phyloP scores from a whole-genome alignment of 2,888 invertebrate species.

The Drosophila anomalata region DNA sequence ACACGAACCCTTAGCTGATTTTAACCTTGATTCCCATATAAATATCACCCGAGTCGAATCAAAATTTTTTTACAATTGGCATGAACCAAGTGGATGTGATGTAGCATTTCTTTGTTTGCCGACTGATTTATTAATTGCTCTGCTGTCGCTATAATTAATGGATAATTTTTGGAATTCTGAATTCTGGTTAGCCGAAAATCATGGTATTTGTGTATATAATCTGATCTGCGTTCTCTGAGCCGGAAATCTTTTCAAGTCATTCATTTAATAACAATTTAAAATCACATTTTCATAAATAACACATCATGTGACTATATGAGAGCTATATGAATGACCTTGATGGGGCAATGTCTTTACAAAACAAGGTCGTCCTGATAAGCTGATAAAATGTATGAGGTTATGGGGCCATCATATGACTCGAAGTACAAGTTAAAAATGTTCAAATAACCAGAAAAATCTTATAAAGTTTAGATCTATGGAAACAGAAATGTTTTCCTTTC shows the following conservation, averaged over 20 bases:
- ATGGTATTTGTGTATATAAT: slow-evolving; percentile 26
- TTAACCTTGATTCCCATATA: slow-evolving; percentile 3
- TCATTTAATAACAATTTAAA: slow-evolving; percentile 31
- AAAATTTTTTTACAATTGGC: slow-evolving; percentile 55
- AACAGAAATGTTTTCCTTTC: too few relatives aligned
- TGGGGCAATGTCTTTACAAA: slow-evolving; percentile 13
- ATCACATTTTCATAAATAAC: slow-evolving; percentile 27
- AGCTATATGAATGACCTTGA: slow-evolving; percentile 10
- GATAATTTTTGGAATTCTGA: slow-evolving; percentile 31
- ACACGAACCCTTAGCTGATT: slow-evolving; percentile 7
- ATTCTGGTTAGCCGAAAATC: slow-evolving; percentile 45
- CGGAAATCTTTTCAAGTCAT: slow-evolving; percentile 42
- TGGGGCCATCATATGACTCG: neutral
- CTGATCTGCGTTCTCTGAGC: slow-evolving; percentile 14
- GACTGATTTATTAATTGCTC: slow-evolving; percentile 28
- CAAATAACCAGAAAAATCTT: too few relatives aligned
- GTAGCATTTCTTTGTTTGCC: slow-evolving; percentile 53
- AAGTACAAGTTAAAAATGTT: slow-evolving; percentile 1
- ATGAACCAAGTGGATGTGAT: slow-evolving; percentile 52
- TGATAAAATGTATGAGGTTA: neutral
- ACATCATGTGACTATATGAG: slow-evolving; percentile 13
- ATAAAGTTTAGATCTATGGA: too few relatives aligned
- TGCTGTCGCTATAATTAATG: slow-evolving; percentile 42
- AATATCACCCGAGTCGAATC: slow-evolving; percentile 17
- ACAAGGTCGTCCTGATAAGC: neutral